Conservation (phyloP, 2,113 vertebrate genomes). For the Boulengeromyrus knoepffleri region DNA sequence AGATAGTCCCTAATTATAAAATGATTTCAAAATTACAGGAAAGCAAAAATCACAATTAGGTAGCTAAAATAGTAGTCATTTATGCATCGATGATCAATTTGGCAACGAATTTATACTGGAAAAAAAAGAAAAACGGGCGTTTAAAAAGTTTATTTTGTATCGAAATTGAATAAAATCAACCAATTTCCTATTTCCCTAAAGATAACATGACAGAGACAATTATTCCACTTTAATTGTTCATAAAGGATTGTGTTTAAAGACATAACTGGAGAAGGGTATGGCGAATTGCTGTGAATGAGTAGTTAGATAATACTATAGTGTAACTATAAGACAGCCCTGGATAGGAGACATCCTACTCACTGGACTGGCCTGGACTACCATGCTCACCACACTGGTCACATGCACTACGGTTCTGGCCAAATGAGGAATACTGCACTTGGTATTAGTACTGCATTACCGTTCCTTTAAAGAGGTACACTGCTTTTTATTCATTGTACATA, state of each 20-base stretch:
- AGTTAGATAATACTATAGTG: background rate
- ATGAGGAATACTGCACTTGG: slow-evolving; percentile 52
- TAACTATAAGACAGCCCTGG: slow-evolving; percentile 3
- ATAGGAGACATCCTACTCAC: slow-evolving; percentile 35
- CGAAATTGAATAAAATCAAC: slow-evolving; percentile 28
- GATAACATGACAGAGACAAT: slow-evolving; percentile 22
- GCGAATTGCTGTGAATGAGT: background rate
- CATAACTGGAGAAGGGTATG: background rate
- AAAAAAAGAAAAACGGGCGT: slow-evolving; percentile 26
- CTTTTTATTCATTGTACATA: slow-evolving; percentile 45
- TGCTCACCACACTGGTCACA: slow-evolving; percentile 51
- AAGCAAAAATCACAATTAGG: background rate
- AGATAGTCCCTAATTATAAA: background rate
- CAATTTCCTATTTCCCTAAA: slow-evolving; percentile 26
- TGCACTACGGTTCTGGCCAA: slow-evolving; percentile 48
- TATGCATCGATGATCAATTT: background rate
- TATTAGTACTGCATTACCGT: slow-evolving; percentile 31
- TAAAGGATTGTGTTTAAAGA: background rate
- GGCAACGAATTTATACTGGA: background rate
- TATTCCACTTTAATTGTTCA: background rate
- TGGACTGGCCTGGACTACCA: slow-evolving; percentile 51
- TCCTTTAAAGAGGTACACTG: slow-evolving; percentile 47
- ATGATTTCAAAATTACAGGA: background rate
- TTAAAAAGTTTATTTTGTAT: slow-evolving; percentile 47
- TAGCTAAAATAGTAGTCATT: background rate